These are phyloP conservation scores for Dolomedes plantarius DNA, from an alignment of 2,888 invertebrate species.

Conservation along the genomic window DNA sequence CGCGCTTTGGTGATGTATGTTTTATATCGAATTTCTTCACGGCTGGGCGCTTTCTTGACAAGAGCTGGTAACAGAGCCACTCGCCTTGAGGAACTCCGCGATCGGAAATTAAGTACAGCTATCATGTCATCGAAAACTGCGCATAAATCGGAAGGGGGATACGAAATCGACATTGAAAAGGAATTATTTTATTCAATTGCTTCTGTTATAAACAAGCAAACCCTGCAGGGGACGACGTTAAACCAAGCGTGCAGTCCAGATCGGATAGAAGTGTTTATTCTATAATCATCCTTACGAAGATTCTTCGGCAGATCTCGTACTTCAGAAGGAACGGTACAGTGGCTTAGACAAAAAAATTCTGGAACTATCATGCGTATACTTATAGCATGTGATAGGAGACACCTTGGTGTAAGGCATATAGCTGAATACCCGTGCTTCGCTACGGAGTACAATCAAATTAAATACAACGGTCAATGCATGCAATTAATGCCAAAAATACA, in stretches of 20 bases:
- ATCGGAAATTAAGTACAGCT: not conserved
- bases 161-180: conserved; percentile 11
- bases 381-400: too few relatives aligned
- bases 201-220: not conserved
- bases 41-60: not conserved
- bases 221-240: not conserved
- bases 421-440: too few relatives aligned
- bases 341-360: too few relatives aligned
- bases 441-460: too few relatives aligned
- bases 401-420: too few relatives aligned
- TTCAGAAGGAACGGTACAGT: too few relatives aligned
- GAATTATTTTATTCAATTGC: conserved; percentile 15
- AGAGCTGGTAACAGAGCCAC: not conserved
- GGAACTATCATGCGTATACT: too few relatives aligned
- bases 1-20: not conserved
- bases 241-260: not conserved
- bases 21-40: not conserved
- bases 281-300: not conserved
- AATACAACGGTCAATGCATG: too few relatives aligned
- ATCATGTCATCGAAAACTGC: not conserved
- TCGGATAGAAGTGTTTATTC: not conserved
- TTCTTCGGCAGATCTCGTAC: not conserved
- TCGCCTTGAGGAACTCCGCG: not conserved
- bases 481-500: too few relatives aligned
- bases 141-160: not conserved